Percentiles rank a stretch among this genome's conserved stretches.
phyloP scores from a whole-genome alignment of 2,797 vertebrate genomes.

The Crenichthys baileyi region DNA sequence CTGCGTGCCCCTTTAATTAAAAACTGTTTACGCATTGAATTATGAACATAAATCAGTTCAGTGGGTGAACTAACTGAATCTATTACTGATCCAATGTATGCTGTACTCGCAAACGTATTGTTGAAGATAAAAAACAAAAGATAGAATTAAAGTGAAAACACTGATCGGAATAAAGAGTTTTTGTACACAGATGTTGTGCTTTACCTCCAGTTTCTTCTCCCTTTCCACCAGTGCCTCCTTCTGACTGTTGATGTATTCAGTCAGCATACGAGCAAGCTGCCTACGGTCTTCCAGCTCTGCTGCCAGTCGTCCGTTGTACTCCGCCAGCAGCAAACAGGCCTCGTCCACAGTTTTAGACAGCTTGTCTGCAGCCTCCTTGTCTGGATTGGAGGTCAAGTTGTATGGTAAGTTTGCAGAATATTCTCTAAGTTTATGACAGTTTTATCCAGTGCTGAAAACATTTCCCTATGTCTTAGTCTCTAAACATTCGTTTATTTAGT shows the following conservation, averaged over 20 bases:
- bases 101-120: background rate
- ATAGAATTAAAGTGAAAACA: background rate
- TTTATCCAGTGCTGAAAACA: background rate
- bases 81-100: too few species aligned
- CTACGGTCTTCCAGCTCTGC: slow-evolving; percentile 96
- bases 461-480: background rate
- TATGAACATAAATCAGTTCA: background rate
- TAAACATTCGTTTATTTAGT: background rate
- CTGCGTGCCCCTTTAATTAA: too few species aligned
- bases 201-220: slow-evolving; percentile 96
- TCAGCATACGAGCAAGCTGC: slow-evolving; percentile 96
- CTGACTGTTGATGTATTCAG: slow-evolving; percentile 96
- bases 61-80: background rate
- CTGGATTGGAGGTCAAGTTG: slow-evolving; percentile 65
- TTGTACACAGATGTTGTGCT: slow-evolving; percentile 4
- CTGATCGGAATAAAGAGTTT: background rate
- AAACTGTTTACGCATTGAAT: too few species aligned
- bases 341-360: slow-evolving; percentile 98
- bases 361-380: slow-evolving; percentile 96
- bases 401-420: background rate
- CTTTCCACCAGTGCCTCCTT: slow-evolving; percentile 92
- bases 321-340: slow-evolving; percentile 94
- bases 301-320: slow-evolving; percentile 96
- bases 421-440: background rate
- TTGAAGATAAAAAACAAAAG: background rate